phyloP scores from a whole-genome alignment of 2,113 vertebrate genomes.

The Polyodon spathula region DNA sequence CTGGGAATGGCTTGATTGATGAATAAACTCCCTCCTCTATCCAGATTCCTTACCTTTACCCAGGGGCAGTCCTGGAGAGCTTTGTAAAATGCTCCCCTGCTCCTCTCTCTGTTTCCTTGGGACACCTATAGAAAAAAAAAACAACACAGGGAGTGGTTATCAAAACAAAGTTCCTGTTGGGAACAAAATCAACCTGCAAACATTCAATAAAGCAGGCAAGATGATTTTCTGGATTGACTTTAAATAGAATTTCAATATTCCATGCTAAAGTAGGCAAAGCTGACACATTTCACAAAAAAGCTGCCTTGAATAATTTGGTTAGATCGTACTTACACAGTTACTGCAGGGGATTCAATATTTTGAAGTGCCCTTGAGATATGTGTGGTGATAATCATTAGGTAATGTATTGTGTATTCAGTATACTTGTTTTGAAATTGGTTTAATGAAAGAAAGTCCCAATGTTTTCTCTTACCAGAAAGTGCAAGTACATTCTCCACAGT shows the following conservation, averaged over 20 bases:
- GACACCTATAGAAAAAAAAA: constrained; percentile 55
- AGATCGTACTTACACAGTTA: too few species aligned
- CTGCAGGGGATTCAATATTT: too few species aligned
- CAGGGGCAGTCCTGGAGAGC: constrained; percentile 88
- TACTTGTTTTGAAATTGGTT: background rate
- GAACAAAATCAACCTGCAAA: constrained; percentile 1
- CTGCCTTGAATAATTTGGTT: too few species aligned
- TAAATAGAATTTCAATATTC: too few species aligned
- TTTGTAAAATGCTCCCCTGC: constrained; percentile 83
- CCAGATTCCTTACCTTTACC: constrained; percentile 73
- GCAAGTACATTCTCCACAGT: constrained; percentile 88
- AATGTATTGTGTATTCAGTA: background rate
- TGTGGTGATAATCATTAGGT: too few species aligned
- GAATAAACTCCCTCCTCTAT: background rate
- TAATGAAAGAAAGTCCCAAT: background rate
- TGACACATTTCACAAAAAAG: too few species aligned
- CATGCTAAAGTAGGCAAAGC: too few species aligned
- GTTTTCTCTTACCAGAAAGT: constrained; percentile 67
- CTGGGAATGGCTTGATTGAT: background rate
- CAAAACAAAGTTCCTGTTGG: constrained; percentile 4
- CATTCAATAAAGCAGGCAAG: constrained; percentile 8
- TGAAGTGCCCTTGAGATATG: too few species aligned
- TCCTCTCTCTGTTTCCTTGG: constrained; percentile 70
- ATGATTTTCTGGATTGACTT: too few species aligned
- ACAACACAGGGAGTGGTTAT: too few species aligned